Evolutionary conservation across 2,113 vertebrate genomes (phyloP).

Genomic region (Onychorhynchus coronatus): DNA sequence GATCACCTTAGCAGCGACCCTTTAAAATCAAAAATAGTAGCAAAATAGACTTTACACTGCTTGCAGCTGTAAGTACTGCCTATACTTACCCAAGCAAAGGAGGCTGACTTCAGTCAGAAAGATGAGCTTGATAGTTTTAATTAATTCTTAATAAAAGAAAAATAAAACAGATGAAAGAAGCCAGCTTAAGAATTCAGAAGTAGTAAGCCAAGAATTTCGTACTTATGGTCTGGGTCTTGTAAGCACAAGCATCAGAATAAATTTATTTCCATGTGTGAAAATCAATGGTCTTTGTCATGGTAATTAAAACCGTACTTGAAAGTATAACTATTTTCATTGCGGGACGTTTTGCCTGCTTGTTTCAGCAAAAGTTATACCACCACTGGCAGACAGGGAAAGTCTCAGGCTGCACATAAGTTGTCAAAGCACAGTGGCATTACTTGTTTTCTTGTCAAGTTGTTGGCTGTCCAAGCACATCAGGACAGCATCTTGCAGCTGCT

Average conservation of each 20-base stretch:
- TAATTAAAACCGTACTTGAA: background rate
- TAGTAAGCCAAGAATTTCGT: background rate
- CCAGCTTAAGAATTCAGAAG: background rate
- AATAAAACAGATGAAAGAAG: background rate
- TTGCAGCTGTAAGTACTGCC: background rate
- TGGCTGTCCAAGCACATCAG: background rate
- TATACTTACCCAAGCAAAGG: background rate
- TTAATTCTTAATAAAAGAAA: constrained; percentile 18
- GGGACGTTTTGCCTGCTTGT: background rate
- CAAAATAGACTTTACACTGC: background rate
- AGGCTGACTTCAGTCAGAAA: background rate
- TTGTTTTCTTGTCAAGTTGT: background rate
- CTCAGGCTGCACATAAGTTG: background rate
- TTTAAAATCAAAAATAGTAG: constrained; percentile 5
- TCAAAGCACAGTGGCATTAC: background rate
- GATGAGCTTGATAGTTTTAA: constrained; percentile 7
- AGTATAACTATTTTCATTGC: background rate
- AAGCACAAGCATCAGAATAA: background rate
- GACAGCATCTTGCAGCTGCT: background rate
- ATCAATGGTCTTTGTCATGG: background rate
- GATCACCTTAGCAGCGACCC: constrained; percentile 11
- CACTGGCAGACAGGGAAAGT: background rate
- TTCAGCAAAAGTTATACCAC: background rate
- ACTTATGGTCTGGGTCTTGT: background rate
- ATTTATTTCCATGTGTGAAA: constrained; percentile 5